Conservation (phyloP, 2,113 vertebrate species). For the Phylloscopus trochiloides region DNA sequence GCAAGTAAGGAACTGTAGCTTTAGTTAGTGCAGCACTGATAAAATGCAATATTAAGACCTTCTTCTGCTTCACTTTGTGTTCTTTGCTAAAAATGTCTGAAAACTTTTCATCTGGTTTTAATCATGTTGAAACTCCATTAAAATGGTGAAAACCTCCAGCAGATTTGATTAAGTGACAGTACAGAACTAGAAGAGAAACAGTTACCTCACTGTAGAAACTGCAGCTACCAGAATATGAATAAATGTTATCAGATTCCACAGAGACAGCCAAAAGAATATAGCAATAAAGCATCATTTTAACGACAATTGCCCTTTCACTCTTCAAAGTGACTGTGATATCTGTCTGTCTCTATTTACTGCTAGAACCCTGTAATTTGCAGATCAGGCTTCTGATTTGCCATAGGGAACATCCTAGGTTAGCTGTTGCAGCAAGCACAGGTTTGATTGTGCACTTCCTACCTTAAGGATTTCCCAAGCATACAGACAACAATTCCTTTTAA, state of each 20-base stretch:
- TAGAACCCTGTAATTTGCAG: constrained; percentile 29
- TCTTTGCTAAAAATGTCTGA: background rate
- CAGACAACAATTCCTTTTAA: background rate
- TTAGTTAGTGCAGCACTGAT: background rate
- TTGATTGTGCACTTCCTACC: background rate
- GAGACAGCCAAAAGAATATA: background rate
- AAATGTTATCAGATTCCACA: constrained; percentile 14
- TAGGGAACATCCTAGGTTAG: background rate
- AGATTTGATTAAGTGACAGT: background rate
- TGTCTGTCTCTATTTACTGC: background rate
- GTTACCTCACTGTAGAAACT: background rate
- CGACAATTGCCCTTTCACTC: constrained; percentile 18
- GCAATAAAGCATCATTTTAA: background rate
- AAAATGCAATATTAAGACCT: background rate
- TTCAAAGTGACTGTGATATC: background rate
- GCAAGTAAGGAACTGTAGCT: background rate
- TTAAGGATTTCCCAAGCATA: background rate
- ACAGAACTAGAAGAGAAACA: background rate
- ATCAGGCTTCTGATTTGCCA: background rate
- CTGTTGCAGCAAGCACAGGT: background rate
- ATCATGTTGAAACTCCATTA: background rate
- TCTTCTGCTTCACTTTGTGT: background rate
- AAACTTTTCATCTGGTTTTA: background rate
- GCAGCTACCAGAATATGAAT: background rate
- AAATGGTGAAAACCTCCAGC: background rate